Evolutionary conservation across 2,888 invertebrate genomes (phyloP).

Genomic region (Pyrgus malvae): DNA sequence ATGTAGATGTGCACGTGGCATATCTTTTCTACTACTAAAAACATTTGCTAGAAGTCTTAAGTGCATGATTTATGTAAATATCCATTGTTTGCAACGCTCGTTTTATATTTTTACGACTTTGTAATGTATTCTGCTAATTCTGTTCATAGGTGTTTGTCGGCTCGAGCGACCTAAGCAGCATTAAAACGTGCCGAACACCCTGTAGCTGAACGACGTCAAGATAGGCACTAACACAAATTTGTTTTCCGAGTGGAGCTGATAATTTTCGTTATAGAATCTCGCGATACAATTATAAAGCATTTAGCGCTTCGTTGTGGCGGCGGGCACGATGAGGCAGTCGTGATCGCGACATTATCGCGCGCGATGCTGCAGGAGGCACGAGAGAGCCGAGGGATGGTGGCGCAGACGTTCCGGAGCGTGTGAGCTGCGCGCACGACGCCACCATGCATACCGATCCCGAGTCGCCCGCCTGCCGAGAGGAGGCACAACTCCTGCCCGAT

Average conservation of each 20-base stretch:
- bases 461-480: constrained; percentile 75
- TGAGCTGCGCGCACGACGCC: constrained; percentile 51
- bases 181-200: constrained; percentile 43
- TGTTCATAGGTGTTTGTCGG: not conserved
- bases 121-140: not conserved
- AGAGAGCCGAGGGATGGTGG: constrained; percentile 59
- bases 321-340: constrained; percentile 68
- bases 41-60: constrained; percentile 11
- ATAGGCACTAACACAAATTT: constrained; percentile 65
- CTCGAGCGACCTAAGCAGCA: not conserved
- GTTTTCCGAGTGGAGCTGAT: constrained; percentile 74
- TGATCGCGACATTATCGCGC: constrained; percentile 78
- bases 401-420: constrained; percentile 57
- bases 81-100: constrained; percentile 17
- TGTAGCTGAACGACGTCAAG: constrained; percentile 56
- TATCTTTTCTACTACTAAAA: constrained; percentile 10
- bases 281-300: constrained; percentile 76
- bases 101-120: constrained; percentile 2
- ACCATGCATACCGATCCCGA: constrained; percentile 74
- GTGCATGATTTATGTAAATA: constrained; percentile 10
- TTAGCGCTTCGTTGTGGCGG: constrained; percentile 68
- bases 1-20: constrained; percentile 12
- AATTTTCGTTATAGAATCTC: constrained; percentile 76
- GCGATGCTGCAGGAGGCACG: constrained; percentile 75
- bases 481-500: constrained; percentile 72